Evolutionary conservation across 2,888 invertebrate species (phyloP).

Genomic region (Macrophya annulata): DNA sequence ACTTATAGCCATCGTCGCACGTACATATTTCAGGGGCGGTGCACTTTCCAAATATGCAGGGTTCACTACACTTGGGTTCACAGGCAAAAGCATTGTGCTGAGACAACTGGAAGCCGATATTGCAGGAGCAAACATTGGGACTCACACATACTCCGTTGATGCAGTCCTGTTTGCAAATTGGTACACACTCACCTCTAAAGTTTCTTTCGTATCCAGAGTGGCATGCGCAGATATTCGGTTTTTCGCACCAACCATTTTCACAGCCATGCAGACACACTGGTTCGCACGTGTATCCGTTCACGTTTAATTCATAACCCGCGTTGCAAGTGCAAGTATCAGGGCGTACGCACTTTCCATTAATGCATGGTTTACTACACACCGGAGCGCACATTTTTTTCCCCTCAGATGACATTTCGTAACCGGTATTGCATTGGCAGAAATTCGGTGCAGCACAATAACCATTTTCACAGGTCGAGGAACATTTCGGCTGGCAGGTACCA

Average conservation of each 20-base stretch:
- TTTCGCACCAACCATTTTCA: conserved; percentile 87
- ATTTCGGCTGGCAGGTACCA: conserved; percentile 49
- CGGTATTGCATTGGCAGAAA: neutral
- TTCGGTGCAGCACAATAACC: conserved; percentile 33
- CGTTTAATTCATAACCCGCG: conserved; percentile 76
- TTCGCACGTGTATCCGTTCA: conserved; percentile 79
- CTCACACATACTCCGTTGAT: conserved; percentile 80
- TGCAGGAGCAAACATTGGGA: conserved; percentile 74
- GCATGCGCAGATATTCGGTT: conserved; percentile 88
- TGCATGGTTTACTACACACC: conserved; percentile 55
- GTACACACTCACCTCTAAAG: neutral
- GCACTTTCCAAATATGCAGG: conserved; percentile 78
- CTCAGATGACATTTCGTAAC: neutral
- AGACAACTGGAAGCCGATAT: neutral
- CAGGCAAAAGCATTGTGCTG: neutral
- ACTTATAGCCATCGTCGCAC: conserved; percentile 69
- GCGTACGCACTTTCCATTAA: conserved; percentile 81
- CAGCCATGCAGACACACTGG: conserved; percentile 87
- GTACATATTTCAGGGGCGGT: conserved; percentile 75
- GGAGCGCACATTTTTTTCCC: neutral
- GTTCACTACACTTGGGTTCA: conserved; percentile 65
- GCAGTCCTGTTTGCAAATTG: conserved; percentile 47
- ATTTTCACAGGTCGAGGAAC: neutral
- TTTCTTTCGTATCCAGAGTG: conserved; percentile 84
- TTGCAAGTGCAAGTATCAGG: conserved; percentile 80